Conservation (phyloP, 2,797 vertebrate species). For the Margarornis squamiger region DNA sequence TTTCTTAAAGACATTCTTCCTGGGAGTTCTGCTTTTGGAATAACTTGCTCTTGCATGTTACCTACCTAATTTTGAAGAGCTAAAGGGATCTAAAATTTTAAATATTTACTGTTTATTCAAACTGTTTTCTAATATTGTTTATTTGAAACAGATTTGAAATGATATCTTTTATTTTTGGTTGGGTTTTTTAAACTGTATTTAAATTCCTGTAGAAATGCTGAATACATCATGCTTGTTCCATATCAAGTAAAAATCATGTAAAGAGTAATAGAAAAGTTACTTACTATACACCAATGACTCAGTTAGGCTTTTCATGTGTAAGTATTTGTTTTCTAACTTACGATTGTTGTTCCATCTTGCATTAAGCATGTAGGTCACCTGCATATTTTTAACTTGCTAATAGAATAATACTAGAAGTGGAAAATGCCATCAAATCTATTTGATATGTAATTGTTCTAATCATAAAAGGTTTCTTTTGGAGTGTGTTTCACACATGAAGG, state of each 20-base stretch:
- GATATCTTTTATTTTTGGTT: neutral
- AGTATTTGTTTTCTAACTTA: neutral
- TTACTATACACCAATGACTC: neutral
- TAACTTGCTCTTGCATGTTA: neutral
- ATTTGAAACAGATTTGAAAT: neutral
- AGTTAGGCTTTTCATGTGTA: neutral
- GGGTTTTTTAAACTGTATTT: accelerated
- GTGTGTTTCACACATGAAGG: neutral
- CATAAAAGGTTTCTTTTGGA: neutral
- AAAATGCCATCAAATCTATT: neutral
- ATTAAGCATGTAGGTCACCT: neutral
- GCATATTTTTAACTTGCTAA: neutral
- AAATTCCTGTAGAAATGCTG: neutral
- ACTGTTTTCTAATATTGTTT: neutral
- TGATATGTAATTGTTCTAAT: neutral
- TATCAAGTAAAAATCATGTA: neutral
- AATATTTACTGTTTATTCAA: neutral
- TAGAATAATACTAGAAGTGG: neutral
- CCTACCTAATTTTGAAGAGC: neutral
- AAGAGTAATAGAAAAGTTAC: neutral
- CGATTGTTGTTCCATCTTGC: neutral
- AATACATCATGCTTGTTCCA: neutral
- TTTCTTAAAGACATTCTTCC: neutral
- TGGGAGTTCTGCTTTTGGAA: neutral
- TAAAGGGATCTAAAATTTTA: neutral